Evolutionary conservation across 2,113 vertebrate species (phyloP).

Genomic region (Stomatorhinus ivindoensis): DNA sequence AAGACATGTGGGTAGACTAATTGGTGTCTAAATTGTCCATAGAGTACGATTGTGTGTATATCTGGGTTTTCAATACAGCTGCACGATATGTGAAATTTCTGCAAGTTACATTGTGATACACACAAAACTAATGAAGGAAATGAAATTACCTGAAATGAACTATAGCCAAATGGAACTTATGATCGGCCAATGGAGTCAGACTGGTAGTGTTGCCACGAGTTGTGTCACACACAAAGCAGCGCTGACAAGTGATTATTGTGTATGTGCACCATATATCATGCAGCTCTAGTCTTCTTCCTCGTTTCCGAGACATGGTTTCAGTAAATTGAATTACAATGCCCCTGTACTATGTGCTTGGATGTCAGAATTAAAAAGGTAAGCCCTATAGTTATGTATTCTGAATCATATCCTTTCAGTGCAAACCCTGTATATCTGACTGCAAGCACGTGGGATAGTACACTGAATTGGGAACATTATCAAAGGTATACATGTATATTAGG

Average conservation of each 20-base stretch:
- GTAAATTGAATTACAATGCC: not conserved
- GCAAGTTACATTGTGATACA: too few relatives aligned
- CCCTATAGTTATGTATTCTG: not conserved
- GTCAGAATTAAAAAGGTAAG: not conserved
- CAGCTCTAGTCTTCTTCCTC: not conserved
- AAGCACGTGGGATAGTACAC: not conserved
- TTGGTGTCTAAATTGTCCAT: not conserved
- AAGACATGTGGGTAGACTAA: not conserved
- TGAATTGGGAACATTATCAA: not conserved
- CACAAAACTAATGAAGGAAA: not conserved
- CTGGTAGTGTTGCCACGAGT: not conserved
- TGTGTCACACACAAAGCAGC: not conserved
- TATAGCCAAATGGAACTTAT: not conserved
- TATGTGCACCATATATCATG: not conserved
- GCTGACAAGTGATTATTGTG: not conserved
- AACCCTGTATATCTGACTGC: not conserved
- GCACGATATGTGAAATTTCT: too few relatives aligned
- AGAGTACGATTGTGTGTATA: not conserved
- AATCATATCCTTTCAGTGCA: not conserved
- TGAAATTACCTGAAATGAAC: not conserved
- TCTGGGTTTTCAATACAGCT: not conserved
- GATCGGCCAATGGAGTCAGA: not conserved
- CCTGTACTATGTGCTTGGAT: not conserved
- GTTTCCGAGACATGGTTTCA: not conserved
- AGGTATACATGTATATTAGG: not conserved